These are phyloP conservation scores for Pilophorus perplexus DNA, from an alignment of 2,888 invertebrate species.

Conservation along the genomic window DNA sequence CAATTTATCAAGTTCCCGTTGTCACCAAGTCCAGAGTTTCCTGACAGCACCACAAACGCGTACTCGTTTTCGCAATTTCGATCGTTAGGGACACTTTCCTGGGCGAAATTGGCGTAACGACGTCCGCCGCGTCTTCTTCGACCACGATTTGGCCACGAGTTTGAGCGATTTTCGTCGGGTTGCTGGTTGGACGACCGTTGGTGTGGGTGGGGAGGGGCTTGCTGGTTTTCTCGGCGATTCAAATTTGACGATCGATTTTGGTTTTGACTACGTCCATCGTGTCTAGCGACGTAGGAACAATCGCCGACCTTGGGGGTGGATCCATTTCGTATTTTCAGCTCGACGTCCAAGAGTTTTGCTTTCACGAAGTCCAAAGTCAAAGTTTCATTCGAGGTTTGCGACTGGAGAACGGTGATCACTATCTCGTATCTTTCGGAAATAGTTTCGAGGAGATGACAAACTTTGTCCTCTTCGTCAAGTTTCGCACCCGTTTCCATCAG, in stretches of 20 bases:
- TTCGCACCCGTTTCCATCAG: slow-evolving; percentile 29
- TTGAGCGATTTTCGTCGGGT: not conserved
- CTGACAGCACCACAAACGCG: not conserved
- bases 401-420: slow-evolving; percentile 31
- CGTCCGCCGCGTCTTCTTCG: not conserved
- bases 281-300: not conserved
- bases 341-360: not conserved
- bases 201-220: not conserved
- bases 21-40: not conserved
- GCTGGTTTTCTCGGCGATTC: not conserved
- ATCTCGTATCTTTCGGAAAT: slow-evolving; percentile 24
- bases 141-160: too few species aligned
- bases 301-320: not conserved
- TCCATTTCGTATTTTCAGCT: slow-evolving; percentile 1
- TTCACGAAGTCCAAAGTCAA: slow-evolving; percentile 2
- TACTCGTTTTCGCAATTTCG: not conserved
- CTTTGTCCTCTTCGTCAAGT: slow-evolving; percentile 36
- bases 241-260: not conserved
- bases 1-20: not conserved
- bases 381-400: not conserved
- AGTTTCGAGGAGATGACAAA: slow-evolving; percentile 38
- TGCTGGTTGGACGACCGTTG: not conserved
- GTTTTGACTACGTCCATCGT: not conserved
- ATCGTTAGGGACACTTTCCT: not conserved
- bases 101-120: not conserved